These are phyloP conservation scores for Mystacornis crossleyi DNA, from an alignment of 2,113 vertebrate genomes.

Conservation along the genomic window DNA sequence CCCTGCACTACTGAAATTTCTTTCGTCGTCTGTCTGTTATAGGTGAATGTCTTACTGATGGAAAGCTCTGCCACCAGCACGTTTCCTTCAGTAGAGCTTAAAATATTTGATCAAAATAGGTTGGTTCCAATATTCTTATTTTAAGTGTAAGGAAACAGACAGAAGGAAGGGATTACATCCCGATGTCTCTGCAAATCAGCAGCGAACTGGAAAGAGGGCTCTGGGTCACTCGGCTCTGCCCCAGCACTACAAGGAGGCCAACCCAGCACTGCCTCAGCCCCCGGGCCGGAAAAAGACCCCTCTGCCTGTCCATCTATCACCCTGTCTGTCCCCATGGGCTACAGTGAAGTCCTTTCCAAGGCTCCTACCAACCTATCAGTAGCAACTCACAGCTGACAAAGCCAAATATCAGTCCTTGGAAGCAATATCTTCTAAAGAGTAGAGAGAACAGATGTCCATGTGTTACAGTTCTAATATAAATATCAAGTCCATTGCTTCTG, in stretches of 20 bases:
- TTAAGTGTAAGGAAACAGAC: background rate
- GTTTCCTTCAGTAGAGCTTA: background rate
- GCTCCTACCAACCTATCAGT: background rate
- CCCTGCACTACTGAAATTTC: background rate
- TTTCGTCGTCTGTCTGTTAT: background rate
- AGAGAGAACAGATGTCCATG: conserved; percentile 22
- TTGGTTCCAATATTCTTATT: background rate
- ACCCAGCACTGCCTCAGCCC: background rate
- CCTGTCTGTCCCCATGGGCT: fast-evolving
- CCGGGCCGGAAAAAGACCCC: fast-evolving
- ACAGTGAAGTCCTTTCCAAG: background rate
- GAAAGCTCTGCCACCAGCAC: background rate
- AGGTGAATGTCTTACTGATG: background rate
- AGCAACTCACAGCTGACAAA: background rate
- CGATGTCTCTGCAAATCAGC: background rate
- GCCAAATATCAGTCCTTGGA: background rate
- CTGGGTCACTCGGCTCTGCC: background rate
- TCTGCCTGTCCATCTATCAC: background rate
- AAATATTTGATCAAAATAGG: background rate
- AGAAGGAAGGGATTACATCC: background rate
- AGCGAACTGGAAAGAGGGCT: background rate
- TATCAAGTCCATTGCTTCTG: conserved; percentile 17
- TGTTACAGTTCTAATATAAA: conserved; percentile 33
- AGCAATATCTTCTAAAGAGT: background rate
- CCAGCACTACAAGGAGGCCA: background rate